phyloP scores from a whole-genome alignment of 2,888 invertebrate genomes.

The Amblyteles armatorius region DNA sequence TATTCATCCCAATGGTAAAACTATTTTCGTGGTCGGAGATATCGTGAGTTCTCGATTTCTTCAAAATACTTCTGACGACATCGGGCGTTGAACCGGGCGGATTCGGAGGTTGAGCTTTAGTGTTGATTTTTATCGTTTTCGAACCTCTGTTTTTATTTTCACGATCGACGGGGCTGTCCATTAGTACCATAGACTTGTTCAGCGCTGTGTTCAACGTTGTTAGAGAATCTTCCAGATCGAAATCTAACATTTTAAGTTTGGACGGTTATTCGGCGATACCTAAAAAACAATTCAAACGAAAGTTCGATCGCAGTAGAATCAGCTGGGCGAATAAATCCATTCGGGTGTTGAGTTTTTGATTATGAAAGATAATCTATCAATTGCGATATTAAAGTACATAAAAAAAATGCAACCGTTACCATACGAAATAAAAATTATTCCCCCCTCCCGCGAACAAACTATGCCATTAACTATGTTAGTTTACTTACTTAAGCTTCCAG shows the following conservation, averaged over 20 bases:
- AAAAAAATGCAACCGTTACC: no score
- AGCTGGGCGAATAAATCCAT: background rate
- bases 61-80: slow-evolving; percentile 59
- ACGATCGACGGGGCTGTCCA: slow-evolving; percentile 67
- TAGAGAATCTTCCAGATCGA: slow-evolving; percentile 69
- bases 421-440: background rate
- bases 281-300: background rate
- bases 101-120: slow-evolving; percentile 52
- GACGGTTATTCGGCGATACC: background rate
- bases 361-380: no score
- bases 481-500: background rate
- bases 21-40: slow-evolving; percentile 26
- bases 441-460: background rate
- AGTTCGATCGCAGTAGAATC: background rate
- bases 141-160: slow-evolving; percentile 44
- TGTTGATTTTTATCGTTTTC: slow-evolving; percentile 65
- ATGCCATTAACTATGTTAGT: background rate
- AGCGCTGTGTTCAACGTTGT: slow-evolving; percentile 76
- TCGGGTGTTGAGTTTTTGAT: background rate
- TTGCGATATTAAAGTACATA: no score
- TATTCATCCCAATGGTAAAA: background rate
- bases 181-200: slow-evolving; percentile 75
- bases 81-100: slow-evolving; percentile 28
- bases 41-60: slow-evolving; percentile 44
- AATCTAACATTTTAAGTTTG: slow-evolving; percentile 46